A percentile compares a stretch with the other conserved stretches of the same genome.
phyloP scores from a whole-genome alignment of 1,140 invertebrate genomes.

The Caerostris extrusa region DNA sequence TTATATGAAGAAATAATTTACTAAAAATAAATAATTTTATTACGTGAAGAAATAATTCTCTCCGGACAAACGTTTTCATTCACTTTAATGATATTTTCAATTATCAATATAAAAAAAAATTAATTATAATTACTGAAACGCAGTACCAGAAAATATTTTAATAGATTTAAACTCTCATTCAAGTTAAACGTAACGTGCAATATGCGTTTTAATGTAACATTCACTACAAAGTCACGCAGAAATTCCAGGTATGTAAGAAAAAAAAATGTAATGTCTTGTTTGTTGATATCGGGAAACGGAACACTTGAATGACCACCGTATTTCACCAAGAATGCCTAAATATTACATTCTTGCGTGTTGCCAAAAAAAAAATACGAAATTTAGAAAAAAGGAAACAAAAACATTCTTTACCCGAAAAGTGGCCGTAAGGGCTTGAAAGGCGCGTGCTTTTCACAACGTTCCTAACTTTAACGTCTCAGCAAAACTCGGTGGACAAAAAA shows the following conservation, averaged over 20 bases:
- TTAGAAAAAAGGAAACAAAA: neutral
- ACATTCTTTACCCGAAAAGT: neutral
- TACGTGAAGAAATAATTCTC: no score
- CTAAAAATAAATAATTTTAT: no score
- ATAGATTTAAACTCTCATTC: neutral
- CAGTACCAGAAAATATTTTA: neutral
- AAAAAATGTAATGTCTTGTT: neutral
- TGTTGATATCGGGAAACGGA: neutral
- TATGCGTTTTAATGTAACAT: neutral
- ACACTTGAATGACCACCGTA: neutral
- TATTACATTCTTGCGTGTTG: slow-evolving; percentile 42
- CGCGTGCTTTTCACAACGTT: neutral
- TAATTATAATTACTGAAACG: no score
- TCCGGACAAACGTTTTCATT: no score
- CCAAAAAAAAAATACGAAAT: slow-evolving; percentile 28
- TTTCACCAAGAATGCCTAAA: slow-evolving; percentile 8
- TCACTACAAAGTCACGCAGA: neutral
- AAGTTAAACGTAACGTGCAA: neutral
- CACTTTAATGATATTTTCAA: no score
- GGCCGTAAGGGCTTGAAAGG: slow-evolving; percentile 10
- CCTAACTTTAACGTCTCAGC: slow-evolving; percentile 19
- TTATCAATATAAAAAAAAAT: no score
- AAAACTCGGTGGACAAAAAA: neutral
- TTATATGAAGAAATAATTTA: no score
- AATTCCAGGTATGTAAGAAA: neutral